These are phyloP conservation scores for Morpho achilles DNA, from an alignment of 2,888 invertebrate genomes.

Conservation along the genomic window DNA sequence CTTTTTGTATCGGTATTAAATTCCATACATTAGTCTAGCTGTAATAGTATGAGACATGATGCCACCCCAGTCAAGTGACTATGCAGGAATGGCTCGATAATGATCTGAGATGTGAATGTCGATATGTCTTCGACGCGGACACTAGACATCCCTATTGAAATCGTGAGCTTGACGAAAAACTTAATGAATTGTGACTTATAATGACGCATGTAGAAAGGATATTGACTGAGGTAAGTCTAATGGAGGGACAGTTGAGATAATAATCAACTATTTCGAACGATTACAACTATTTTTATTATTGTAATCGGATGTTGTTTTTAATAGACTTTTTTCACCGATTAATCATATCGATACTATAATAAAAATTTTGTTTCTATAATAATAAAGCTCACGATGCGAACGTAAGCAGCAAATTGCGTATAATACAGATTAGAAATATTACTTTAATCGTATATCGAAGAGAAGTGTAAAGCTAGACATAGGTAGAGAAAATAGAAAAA, in stretches of 20 bases:
- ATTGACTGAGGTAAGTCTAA: slow-evolving; percentile 42
- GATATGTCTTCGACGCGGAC: slow-evolving; percentile 70
- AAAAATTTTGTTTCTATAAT: too few species aligned
- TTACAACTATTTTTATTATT: slow-evolving; percentile 17
- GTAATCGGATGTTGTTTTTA: slow-evolving; percentile 3
- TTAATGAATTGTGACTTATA: slow-evolving; percentile 77
- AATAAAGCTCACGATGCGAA: too few species aligned
- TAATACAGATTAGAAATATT: too few species aligned
- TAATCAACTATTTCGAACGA: slow-evolving; percentile 21
- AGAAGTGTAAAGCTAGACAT: too few species aligned
- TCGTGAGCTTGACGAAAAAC: slow-evolving; percentile 70
- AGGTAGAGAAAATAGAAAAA: too few species aligned
- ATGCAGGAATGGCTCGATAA: slow-evolving; percentile 71
- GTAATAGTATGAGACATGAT: slow-evolving; percentile 72
- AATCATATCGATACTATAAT: not conserved
- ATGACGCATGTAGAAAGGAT: slow-evolving; percentile 66
- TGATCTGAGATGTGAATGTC: slow-evolving; percentile 68
- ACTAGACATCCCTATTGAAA: slow-evolving; percentile 75
- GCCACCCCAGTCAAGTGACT: slow-evolving; percentile 77
- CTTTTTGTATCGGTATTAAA: slow-evolving; percentile 70
- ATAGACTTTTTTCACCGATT: not conserved
- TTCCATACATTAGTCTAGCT: slow-evolving; percentile 71
- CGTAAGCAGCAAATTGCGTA: too few species aligned
- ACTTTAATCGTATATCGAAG: too few species aligned
- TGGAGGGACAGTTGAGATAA: slow-evolving; percentile 28